Evolutionary conservation across 2,113 vertebrate species (phyloP), one percentile per base, ranked within the genome.

Genomic region (Aphelocoma coerulescens): DNA sequence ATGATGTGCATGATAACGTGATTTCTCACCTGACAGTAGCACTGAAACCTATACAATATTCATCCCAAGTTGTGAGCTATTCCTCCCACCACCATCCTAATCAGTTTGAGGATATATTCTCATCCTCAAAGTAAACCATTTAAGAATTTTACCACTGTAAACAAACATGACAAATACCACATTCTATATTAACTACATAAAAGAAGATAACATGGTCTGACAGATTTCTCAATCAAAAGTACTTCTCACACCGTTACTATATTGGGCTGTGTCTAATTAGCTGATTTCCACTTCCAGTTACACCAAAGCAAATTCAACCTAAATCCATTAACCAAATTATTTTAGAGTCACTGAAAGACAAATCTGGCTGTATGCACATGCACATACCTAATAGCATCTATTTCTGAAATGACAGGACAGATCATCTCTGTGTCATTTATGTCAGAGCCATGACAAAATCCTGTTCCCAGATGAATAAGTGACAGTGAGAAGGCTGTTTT

Each of bases 401-500:
- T 79, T 95, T 96, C 95, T 95, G 93, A 97, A 96, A 96, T 78
- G 91, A 97, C 23, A 94, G 73, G 76, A 85, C 48, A 17, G 69
- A 97, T 98, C 94, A 91, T 93, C 96, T 95, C 91, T 90, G 96
- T 96, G 84, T 91, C 62, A 93, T 96, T 97, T 92, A 94, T 98
- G 94, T 94, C 92, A 97, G 91, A 97, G 72, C 57, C 95, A 95
- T 84, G 88, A 96, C 95, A 97, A 97, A 97, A 97, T 91, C 94
- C 95, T 96, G 97, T 97, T 95, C 97, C 96, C 95, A 97, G 96
- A 98, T 97, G 97, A 98, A 93, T 97, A 98, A 97, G 97, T 97
- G 97, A 98, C 98, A 98, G 95, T 92, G 72, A 98, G 98, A 97
- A 97, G 96, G 98, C 98, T 96, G 97, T 98, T 98, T 98, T 99